phyloP scores from a whole-genome alignment of 2,113 vertebrate species.

The Cranoglanis bouderius region DNA sequence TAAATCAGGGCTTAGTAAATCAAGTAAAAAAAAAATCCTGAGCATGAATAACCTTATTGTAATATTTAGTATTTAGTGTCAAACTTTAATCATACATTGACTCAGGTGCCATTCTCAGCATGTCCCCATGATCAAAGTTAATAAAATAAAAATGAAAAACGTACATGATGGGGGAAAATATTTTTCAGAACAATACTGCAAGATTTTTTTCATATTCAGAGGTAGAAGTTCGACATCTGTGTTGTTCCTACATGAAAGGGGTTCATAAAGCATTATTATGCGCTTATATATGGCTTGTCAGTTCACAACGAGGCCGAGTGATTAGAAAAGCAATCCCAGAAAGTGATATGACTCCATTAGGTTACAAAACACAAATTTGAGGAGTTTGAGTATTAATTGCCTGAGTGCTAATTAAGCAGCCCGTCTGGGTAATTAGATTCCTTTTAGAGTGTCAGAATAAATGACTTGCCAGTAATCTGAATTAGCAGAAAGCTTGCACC shows the following conservation, averaged over 20 bases:
- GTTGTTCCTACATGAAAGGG: background rate
- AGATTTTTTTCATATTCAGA: background rate
- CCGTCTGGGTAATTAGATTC: constrained; percentile 70
- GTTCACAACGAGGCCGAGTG: background rate
- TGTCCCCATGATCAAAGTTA: background rate
- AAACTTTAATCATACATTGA: background rate
- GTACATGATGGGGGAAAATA: background rate
- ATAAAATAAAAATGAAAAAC: background rate
- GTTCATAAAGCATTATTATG: constrained; percentile 12
- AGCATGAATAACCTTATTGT: background rate
- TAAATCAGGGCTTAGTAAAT: background rate
- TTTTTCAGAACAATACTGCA: background rate
- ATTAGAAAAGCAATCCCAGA: constrained; percentile 59
- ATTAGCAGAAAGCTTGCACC: constrained; percentile 64
- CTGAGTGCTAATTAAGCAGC: constrained; percentile 72
- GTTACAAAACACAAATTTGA: constrained; percentile 75
- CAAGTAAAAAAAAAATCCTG: background rate
- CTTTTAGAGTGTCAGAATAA: constrained; percentile 65
- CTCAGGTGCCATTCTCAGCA: background rate
- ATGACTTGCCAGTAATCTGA: constrained; percentile 71
- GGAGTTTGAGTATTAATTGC: constrained; percentile 71
- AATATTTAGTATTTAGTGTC: background rate
- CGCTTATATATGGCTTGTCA: constrained; percentile 16
- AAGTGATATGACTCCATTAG: constrained; percentile 67
- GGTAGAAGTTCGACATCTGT: background rate